These are phyloP conservation scores for Drosophila nr. perissopoda DNA, from an alignment of 2,888 invertebrate species.

Conservation along the genomic window DNA sequence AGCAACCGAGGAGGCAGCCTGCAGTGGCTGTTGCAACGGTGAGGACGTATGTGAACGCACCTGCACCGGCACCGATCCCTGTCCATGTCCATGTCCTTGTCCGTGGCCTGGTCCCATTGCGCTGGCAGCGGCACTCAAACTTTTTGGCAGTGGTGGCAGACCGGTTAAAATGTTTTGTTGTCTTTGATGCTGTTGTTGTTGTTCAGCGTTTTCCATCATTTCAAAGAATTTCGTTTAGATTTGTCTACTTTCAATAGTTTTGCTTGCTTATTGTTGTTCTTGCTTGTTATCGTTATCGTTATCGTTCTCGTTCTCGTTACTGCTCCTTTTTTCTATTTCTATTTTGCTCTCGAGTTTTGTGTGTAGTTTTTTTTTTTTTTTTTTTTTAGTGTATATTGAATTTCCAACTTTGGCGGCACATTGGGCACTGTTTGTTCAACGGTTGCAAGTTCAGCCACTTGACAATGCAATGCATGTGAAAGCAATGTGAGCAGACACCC, in stretches of 20 bases:
- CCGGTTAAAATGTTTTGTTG: conserved; percentile 85
- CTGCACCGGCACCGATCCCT: conserved; percentile 10
- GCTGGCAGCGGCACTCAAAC: conserved; percentile 90
- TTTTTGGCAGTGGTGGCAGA: conserved; percentile 94
- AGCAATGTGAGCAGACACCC: conserved; percentile 99
- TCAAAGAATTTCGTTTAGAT: conserved; percentile 23
- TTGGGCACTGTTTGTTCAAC: conserved; percentile 94
- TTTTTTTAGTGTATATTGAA: conserved; percentile 91
- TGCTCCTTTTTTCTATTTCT: conserved; percentile 20
- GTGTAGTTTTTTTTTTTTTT: conserved; percentile 4
- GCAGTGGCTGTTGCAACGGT: conserved; percentile 52
- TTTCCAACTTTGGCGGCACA: conserved; percentile 99
- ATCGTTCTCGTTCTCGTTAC: conserved; percentile 23
- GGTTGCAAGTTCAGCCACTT: conserved; percentile 99
- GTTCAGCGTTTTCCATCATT: conserved; percentile 71
- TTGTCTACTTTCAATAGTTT: conserved; percentile 13
- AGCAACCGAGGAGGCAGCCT: conserved; percentile 51
- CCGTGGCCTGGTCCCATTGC: conserved; percentile 25
- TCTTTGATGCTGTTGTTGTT: conserved; percentile 49
- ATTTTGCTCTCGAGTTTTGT: conserved; percentile 34
- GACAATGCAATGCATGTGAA: conserved; percentile 99
- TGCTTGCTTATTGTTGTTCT: conserved; percentile 19
- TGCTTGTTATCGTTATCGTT: conserved; percentile 30
- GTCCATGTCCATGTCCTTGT: conserved; percentile 14
- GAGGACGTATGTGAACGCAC: conserved; percentile 67